Conservation (phyloP, 2,888 invertebrate species). For the Diaprepes abbreviatus region DNA sequence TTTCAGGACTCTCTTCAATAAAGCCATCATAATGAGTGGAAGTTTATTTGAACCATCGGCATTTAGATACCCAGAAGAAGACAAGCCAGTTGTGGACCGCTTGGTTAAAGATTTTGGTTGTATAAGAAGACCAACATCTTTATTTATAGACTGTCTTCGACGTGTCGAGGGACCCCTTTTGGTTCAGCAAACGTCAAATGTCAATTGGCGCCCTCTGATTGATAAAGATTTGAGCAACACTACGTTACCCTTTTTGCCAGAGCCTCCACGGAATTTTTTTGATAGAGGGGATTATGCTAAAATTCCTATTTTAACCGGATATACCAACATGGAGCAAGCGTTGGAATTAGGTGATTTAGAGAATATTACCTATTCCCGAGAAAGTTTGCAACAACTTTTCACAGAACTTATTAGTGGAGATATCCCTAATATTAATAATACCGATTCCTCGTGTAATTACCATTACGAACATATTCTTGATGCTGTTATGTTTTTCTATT, state of each 20-base stretch:
- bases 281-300: constrained; percentile 75
- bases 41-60: constrained; percentile 70
- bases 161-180: constrained; percentile 74
- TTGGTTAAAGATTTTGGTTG: constrained; percentile 79
- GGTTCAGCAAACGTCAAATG: constrained; percentile 70
- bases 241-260: constrained; percentile 76
- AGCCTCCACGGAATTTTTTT: constrained; percentile 75
- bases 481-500: constrained; percentile 83
- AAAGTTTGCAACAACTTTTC: constrained; percentile 71
- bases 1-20: constrained; percentile 75
- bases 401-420: constrained; percentile 75
- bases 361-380: constrained; percentile 72
- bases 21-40: constrained; percentile 87
- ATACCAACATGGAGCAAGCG: constrained; percentile 86
- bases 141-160: constrained; percentile 79
- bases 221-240: constrained; percentile 79
- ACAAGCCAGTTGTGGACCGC: constrained; percentile 74
- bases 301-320: constrained; percentile 79
- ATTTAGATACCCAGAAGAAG: constrained; percentile 76
- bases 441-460: constrained; percentile 68
- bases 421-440: constrained; percentile 71
- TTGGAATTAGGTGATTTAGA: constrained; percentile 73
- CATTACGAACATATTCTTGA: constrained; percentile 79
- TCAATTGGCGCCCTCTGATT: constrained; percentile 83
- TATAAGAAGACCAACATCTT: constrained; percentile 76